Evolutionary conservation across 2,888 invertebrate genomes (phyloP).

Genomic region (Bursaphelenchus okinawaensis): DNA sequence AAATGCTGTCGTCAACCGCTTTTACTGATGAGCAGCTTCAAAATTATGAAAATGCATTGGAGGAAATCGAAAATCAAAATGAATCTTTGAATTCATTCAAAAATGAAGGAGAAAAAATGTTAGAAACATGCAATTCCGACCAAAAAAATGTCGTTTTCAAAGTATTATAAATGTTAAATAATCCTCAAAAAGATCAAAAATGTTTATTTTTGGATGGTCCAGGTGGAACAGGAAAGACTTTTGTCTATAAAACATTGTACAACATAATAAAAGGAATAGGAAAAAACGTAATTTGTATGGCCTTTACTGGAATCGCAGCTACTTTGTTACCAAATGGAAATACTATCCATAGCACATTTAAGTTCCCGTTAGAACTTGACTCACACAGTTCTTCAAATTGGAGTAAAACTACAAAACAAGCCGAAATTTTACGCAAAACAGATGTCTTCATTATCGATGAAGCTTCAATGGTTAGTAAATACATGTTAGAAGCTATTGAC

Average conservation of each 20-base stretch:
- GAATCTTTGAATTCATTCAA: not conserved
- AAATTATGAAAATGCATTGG: not conserved
- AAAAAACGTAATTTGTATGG: conserved; percentile 10
- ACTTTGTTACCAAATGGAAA: conserved; percentile 11
- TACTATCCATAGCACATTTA: conserved; percentile 13
- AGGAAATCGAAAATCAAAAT: not conserved
- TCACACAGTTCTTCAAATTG: not conserved
- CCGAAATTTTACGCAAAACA: not conserved
- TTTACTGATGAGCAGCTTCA: not conserved
- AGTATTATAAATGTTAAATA: not conserved
- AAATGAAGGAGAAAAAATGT: not conserved
- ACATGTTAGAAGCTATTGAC: conserved; percentile 16
- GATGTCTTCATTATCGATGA: conserved; percentile 23
- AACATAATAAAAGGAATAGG: not conserved
- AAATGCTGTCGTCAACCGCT: not conserved
- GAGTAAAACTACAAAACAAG: not conserved
- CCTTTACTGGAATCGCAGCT: conserved; percentile 18
- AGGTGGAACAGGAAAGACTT: conserved; percentile 17
- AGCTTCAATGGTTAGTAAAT: conserved; percentile 15
- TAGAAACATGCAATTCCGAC: not conserved
- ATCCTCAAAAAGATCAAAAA: not conserved
- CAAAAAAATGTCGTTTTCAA: not conserved
- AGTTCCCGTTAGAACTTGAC: not conserved
- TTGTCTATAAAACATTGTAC: conserved; percentile 14
- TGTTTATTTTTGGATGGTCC: conserved; percentile 10